These are phyloP conservation scores for Tuta absoluta DNA, from an alignment of 2,888 invertebrate genomes.

Conservation along the genomic window DNA sequence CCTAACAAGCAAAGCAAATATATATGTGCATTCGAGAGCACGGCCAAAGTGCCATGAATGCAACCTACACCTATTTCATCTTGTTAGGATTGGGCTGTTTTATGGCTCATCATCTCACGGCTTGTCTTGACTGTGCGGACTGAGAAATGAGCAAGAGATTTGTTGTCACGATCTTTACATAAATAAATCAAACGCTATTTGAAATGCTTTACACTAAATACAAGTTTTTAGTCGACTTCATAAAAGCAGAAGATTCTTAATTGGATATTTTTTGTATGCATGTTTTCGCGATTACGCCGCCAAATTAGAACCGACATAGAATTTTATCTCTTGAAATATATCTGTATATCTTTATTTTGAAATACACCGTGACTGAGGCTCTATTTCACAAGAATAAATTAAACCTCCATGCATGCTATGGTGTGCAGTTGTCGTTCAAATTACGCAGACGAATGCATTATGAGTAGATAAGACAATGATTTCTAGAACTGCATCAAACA, in stretches of 20 bases:
- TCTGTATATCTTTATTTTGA: too few relatives aligned
- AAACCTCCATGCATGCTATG: too few relatives aligned
- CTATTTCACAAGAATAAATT: too few relatives aligned
- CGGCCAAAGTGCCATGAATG: neutral
- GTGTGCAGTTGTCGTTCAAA: neutral
- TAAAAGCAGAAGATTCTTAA: too few relatives aligned
- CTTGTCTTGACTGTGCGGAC: neutral
- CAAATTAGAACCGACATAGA: too few relatives aligned
- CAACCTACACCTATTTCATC: neutral
- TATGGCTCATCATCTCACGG: conserved; percentile 2
- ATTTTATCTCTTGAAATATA: too few relatives aligned
- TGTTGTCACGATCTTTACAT: neutral
- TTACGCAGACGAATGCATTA: conserved; percentile 7
- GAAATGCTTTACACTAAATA: neutral
- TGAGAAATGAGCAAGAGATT: conserved; percentile 1
- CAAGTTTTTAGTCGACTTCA: too few relatives aligned
- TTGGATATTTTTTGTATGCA: too few relatives aligned
- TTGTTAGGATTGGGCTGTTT: conserved; percentile 2
- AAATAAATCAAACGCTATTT: neutral
- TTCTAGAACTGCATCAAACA: neutral
- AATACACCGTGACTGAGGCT: too few relatives aligned
- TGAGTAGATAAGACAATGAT: neutral
- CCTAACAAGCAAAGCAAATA: neutral
- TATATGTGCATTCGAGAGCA: neutral
- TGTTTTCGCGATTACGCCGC: neutral